phyloP scores from a whole-genome alignment of 2,113 vertebrate species.

The Phaethon lepturus region DNA sequence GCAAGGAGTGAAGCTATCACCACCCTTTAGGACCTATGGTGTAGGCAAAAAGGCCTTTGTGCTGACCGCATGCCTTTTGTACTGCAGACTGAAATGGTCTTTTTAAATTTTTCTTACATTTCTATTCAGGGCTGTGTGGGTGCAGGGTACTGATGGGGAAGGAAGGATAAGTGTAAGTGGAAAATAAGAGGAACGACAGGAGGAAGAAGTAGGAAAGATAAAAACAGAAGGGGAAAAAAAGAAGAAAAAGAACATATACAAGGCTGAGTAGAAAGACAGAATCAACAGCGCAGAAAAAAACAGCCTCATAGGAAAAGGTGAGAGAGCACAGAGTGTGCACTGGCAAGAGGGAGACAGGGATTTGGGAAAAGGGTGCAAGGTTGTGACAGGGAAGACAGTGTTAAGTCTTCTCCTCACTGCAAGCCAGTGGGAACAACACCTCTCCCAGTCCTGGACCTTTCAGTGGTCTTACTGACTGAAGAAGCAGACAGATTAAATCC shows the following conservation, averaged over 20 bases:
- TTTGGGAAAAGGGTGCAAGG: background rate
- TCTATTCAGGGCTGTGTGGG: background rate
- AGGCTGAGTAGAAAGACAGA: background rate
- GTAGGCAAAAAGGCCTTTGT: accelerated
- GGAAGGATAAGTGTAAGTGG: background rate
- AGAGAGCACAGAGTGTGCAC: background rate
- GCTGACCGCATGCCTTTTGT: background rate
- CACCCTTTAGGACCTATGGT: background rate
- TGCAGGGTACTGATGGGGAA: background rate
- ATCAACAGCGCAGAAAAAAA: background rate
- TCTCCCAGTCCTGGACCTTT: background rate
- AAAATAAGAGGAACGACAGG: background rate
- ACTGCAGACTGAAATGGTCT: background rate
- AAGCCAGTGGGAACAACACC: background rate
- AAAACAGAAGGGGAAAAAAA: background rate
- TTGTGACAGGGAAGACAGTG: background rate
- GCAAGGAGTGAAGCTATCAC: background rate
- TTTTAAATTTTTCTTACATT: background rate
- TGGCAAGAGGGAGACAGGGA: background rate
- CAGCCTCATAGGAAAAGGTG: background rate
- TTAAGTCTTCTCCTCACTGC: background rate
- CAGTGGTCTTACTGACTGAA: background rate
- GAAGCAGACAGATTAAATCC: background rate
- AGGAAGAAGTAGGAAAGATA: background rate
- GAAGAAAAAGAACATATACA: background rate